Evolutionary conservation across 1,140 invertebrate genomes (phyloP).

Genomic region (Zaprionus davidi): DNA sequence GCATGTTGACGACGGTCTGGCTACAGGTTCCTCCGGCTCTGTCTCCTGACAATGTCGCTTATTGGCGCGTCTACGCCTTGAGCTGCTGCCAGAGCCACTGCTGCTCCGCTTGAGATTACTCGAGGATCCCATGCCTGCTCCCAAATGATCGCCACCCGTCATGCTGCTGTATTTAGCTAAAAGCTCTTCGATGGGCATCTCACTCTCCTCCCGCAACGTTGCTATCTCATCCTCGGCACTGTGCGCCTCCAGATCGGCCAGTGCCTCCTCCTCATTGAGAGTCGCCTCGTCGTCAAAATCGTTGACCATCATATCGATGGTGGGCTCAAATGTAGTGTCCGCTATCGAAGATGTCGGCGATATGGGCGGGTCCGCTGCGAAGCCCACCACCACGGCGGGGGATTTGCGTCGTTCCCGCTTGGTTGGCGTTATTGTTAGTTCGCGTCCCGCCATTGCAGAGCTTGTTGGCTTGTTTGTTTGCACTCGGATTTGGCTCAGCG

Average conservation of each 20-base stretch:
- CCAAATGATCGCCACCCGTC: conserved; percentile 1
- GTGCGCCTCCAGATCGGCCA: conserved; percentile 91
- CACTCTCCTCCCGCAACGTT: conserved; percentile 92
- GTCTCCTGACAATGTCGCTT: conserved; percentile 48
- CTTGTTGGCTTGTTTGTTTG: conserved; percentile 42
- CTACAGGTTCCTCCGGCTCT: conserved; percentile 13
- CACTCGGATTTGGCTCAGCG: conserved; percentile 10
- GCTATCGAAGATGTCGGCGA: conserved; percentile 62
- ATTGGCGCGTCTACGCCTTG: conserved; percentile 35
- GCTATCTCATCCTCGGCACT: conserved; percentile 94
- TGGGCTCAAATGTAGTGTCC: conserved; percentile 87
- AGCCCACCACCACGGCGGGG: conserved; percentile 37
- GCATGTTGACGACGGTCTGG: conserved; percentile 1
- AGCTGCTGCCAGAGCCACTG: conserved; percentile 17
- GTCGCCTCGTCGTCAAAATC: conserved; percentile 98
- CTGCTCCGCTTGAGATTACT: conserved; percentile 37
- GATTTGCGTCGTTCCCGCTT: conserved; percentile 74
- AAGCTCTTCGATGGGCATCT: conserved; percentile 97
- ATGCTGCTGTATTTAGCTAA: conserved; percentile 86
- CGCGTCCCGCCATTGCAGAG: conserved; percentile 48
- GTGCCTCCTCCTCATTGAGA: conserved; percentile 97
- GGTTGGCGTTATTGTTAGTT: conserved; percentile 50
- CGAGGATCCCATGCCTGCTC: background rate
- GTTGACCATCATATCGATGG: conserved; percentile 96
- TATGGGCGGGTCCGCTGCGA: conserved; percentile 48